phyloP scores from a whole-genome alignment of 2,113 vertebrate genomes.

The Eidolon helvum region DNA sequence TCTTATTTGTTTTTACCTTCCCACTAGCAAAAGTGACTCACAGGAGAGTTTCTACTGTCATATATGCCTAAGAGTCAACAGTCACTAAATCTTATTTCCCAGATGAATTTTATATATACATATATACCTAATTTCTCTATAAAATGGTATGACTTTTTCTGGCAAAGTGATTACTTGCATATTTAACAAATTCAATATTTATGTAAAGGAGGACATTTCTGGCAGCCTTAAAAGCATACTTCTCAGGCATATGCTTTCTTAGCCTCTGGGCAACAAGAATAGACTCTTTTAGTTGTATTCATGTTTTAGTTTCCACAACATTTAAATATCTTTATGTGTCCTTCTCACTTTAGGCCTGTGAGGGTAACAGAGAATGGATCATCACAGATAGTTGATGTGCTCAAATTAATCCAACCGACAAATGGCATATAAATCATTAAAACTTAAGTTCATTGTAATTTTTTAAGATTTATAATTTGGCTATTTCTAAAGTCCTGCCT shows the following conservation, averaged over 20 bases:
- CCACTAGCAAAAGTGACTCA: not conserved
- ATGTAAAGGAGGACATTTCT: not conserved
- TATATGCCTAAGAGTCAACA: not conserved
- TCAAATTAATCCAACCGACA: not conserved
- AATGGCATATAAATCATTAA: not conserved
- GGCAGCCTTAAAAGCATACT: not conserved
- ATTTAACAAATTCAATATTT: not conserved
- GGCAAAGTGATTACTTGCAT: not conserved
- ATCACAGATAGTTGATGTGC: not conserved
- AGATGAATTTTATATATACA: not conserved
- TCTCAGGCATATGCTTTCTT: not conserved
- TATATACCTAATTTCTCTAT: not conserved
- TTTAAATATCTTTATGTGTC: not conserved
- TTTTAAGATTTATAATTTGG: not conserved
- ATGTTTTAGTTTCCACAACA: slow-evolving; percentile 14
- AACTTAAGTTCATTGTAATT: not conserved
- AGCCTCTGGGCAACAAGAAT: not conserved
- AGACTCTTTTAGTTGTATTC: not conserved
- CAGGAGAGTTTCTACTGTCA: not conserved
- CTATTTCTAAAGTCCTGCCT: not conserved
- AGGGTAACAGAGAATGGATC: not conserved
- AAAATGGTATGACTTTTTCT: not conserved
- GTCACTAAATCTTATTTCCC: not conserved
- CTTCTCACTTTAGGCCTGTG: not conserved
- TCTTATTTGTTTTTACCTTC: not conserved